A percentile compares a stretch with the other conserved stretches of the same genome.
Conservation (phyloP, 2,797 vertebrate genomes). For the Craterocephalus amniculus region DNA sequence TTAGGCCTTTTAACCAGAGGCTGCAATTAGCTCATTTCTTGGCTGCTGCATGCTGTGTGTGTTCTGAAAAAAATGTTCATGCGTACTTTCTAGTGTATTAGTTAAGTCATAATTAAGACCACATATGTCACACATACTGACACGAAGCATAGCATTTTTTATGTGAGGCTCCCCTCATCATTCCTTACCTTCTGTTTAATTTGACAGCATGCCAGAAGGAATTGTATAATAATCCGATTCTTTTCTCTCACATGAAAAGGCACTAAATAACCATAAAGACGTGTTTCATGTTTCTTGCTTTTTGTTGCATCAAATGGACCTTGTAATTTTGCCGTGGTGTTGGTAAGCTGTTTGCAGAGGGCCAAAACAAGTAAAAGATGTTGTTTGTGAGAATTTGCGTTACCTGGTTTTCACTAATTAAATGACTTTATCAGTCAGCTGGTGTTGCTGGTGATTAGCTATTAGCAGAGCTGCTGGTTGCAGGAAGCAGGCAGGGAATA, state of each 20-base stretch:
- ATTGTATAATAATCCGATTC: conserved; percentile 32
- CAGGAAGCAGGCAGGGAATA: no score
- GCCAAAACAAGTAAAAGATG: no score
- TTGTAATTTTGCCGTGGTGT: no score
- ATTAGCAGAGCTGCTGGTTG: no score
- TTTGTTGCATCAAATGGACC: no score
- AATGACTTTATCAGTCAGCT: no score
- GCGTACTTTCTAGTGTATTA: conserved; percentile 33
- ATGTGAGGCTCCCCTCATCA: conserved; percentile 38
- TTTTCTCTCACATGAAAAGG: conserved; percentile 5
- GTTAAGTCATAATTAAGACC: conserved; percentile 53
- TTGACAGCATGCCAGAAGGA: conserved; percentile 43
- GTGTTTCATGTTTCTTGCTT: no score
- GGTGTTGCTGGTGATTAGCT: no score
- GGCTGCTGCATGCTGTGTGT: conserved; percentile 56
- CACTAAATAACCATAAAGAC: no score
- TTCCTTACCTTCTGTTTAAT: conserved; percentile 45
- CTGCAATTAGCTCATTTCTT: conserved; percentile 73
- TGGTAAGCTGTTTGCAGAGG: no score
- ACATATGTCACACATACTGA: conserved; percentile 48
- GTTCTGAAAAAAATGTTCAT: conserved; percentile 16
- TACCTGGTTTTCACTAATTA: no score
- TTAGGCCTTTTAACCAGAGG: conserved; percentile 63
- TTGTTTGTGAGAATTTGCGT: no score
- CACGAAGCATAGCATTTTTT: conserved; percentile 33